Evolutionary conservation across 2,888 invertebrate species (phyloP).

Genomic region (Drosophila robusta): DNA sequence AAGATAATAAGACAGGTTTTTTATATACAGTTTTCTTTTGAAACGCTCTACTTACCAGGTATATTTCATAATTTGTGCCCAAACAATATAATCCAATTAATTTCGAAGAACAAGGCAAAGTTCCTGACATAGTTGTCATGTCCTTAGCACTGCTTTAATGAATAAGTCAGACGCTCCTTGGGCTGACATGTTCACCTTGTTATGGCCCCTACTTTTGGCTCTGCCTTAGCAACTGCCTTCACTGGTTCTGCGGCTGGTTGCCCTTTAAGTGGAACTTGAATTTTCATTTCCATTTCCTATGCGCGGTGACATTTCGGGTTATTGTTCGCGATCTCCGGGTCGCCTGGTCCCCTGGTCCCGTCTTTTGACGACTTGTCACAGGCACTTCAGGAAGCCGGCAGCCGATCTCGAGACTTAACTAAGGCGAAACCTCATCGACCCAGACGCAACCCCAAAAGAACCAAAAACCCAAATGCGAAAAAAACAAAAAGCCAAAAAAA

Average conservation of each 20-base stretch:
- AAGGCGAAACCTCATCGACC: slow-evolving; percentile 37
- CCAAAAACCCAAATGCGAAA: slow-evolving; percentile 34
- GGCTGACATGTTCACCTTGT: slow-evolving; percentile 63
- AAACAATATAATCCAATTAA: slow-evolving; percentile 11
- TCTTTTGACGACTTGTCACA: slow-evolving; percentile 63
- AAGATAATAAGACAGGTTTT: no score
- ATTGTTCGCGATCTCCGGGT: slow-evolving; percentile 63
- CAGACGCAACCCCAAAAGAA: slow-evolving; percentile 46
- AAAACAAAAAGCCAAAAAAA: slow-evolving; percentile 7
- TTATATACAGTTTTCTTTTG: neutral
- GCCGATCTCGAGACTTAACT: slow-evolving; percentile 42
- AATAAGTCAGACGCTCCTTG: slow-evolving; percentile 44
- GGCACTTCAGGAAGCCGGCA: slow-evolving; percentile 48
- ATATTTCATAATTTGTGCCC: neutral
- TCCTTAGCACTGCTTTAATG: slow-evolving; percentile 34
- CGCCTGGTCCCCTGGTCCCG: slow-evolving; percentile 43
- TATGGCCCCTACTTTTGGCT: slow-evolving; percentile 26
- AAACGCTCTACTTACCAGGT: neutral
- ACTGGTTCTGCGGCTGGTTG: slow-evolving; percentile 13
- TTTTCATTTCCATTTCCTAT: slow-evolving; percentile 43
- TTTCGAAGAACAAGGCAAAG: neutral
- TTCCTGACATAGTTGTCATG: slow-evolving; percentile 11
- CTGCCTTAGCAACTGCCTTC: slow-evolving; percentile 7
- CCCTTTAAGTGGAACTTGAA: slow-evolving; percentile 37
- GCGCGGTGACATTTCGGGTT: slow-evolving; percentile 67